Evolutionary conservation across 2,888 invertebrate species (phyloP).

Genomic region (Lithophane leautieri): DNA sequence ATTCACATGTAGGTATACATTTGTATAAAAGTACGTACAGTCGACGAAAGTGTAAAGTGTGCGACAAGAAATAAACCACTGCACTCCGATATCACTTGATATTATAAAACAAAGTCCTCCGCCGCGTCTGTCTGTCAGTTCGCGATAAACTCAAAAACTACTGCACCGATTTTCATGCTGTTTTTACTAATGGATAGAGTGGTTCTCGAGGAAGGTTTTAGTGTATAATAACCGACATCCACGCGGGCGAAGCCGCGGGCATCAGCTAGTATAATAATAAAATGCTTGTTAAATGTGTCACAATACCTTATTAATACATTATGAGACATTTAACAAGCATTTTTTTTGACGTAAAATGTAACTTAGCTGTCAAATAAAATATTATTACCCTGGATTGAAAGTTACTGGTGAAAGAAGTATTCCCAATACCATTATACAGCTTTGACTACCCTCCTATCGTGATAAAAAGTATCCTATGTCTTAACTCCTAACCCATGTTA

Average conservation of each 20-base stretch:
- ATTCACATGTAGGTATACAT: not conserved
- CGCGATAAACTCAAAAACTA: no score
- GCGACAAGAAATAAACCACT: not conserved
- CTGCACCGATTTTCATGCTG: no score
- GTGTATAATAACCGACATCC: no score
- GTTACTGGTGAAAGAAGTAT: not conserved
- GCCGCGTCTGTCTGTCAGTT: no score
- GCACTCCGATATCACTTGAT: no score
- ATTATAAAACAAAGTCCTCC: no score
- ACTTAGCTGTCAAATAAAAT: not conserved
- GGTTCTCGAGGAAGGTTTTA: no score
- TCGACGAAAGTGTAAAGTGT: not conserved
- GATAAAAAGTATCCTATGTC: not conserved
- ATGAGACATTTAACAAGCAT: no score
- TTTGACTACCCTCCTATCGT: not conserved
- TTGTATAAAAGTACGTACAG: slow-evolving; percentile 10
- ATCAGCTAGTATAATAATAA: not conserved
- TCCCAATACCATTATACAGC: not conserved
- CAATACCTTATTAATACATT: no score
- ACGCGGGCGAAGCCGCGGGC: no score
- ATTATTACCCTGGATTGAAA: not conserved
- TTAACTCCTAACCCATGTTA: not conserved
- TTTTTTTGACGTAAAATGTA: not conserved
- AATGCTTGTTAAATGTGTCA: not conserved
- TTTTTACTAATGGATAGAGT: no score